phyloP scores from a whole-genome alignment of 2,113 vertebrate species.

The Pangasianodon gigas region DNA sequence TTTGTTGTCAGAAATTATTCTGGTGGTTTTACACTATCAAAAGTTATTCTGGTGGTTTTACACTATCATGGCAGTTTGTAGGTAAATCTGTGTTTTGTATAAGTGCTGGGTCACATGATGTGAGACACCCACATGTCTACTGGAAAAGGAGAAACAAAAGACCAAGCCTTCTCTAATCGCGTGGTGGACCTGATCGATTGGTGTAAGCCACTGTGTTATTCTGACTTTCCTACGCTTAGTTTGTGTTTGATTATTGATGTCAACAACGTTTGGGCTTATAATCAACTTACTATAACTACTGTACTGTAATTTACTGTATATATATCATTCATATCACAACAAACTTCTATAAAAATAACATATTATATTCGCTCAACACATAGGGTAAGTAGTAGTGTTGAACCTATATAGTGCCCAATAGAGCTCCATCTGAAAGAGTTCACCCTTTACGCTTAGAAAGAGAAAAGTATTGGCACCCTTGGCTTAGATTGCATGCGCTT shows the following conservation, averaged over 20 bases:
- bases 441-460: background rate
- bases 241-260: too few species aligned
- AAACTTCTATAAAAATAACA: background rate
- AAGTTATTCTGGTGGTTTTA: background rate
- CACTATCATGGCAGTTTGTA: background rate
- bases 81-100: background rate
- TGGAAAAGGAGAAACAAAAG: background rate
- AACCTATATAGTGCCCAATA: background rate
- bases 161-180: background rate
- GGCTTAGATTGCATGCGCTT: background rate
- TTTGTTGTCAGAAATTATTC: too few species aligned
- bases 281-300: too few species aligned
- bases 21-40: background rate
- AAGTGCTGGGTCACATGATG: background rate
- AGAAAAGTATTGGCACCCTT: background rate
- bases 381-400: background rate
- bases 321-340: too few species aligned
- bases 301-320: too few species aligned
- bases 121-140: background rate
- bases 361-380: background rate
- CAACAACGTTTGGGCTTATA: too few species aligned
- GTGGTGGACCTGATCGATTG: background rate
- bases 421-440: background rate
- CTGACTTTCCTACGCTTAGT: background rate
- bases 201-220: background rate